These are phyloP conservation scores for Phania funesta DNA, from an alignment of 2,888 invertebrate genomes.

Conservation along the genomic window DNA sequence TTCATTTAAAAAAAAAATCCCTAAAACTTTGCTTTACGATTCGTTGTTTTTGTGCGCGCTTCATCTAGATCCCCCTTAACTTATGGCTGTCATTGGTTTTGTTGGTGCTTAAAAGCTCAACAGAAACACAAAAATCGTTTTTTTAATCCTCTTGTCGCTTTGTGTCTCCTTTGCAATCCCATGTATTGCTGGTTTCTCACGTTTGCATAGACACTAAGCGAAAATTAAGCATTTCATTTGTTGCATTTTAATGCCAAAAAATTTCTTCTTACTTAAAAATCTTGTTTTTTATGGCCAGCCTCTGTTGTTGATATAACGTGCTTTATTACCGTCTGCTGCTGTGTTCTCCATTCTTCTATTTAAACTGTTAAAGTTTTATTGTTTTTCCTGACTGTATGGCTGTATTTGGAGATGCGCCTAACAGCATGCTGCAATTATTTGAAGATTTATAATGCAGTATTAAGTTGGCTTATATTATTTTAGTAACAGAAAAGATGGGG, in stretches of 20 bases:
- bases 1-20: background rate
- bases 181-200: constrained; percentile 34
- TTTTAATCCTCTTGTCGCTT: constrained; percentile 21
- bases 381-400: background rate
- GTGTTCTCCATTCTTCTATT: background rate
- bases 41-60: constrained; percentile 9
- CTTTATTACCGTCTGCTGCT: constrained; percentile 3
- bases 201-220: constrained; percentile 51
- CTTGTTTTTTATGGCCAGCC: background rate
- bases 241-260: constrained; percentile 49
- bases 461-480: constrained; percentile 8
- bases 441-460: constrained; percentile 16
- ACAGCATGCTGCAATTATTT: constrained; percentile 17
- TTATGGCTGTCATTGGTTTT: background rate
- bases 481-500: background rate
- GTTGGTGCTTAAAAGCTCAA: background rate
- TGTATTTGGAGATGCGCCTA: constrained; percentile 2
- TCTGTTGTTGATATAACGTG: constrained; percentile 1
- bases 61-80: background rate
- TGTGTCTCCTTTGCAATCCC: constrained; percentile 16
- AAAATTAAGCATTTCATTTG: constrained; percentile 54
- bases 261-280: background rate
- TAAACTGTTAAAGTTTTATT: background rate
- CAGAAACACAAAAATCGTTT: background rate
- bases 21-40: background rate